Conservation (phyloP, 2,888 invertebrate genomes). For the Rotaria sp. region DNA sequence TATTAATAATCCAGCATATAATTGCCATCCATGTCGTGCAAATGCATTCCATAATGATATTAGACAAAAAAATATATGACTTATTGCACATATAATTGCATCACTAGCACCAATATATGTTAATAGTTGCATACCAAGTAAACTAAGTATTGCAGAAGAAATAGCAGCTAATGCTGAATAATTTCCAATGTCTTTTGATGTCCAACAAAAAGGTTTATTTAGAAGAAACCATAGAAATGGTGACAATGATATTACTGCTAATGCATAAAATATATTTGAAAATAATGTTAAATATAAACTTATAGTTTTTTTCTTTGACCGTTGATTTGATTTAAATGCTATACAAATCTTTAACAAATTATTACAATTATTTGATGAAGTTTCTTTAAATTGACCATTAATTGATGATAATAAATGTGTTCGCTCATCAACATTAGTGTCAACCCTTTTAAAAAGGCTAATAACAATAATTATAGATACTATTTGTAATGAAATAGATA, state of each 20-base stretch:
- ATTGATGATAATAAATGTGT: not conserved
- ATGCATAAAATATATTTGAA: not conserved
- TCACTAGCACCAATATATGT: not conserved
- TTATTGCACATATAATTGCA: not conserved
- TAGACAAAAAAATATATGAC: not conserved
- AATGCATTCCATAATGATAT: not conserved
- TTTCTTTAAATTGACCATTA: not conserved
- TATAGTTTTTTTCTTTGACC: not conserved
- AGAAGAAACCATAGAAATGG: not conserved
- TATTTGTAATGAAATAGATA: not conserved
- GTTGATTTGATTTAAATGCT: not conserved
- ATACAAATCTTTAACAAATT: not conserved
- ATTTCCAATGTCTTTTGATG: not conserved
- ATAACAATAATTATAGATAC: not conserved
- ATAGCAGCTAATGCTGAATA: not conserved
- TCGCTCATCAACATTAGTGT: not conserved
- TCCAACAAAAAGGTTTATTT: not conserved
- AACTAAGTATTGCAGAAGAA: not conserved
- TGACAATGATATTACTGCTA: not conserved
- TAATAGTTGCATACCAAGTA: not conserved
- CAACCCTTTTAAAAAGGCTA: not conserved
- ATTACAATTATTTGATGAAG: not conserved
- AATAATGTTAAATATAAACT: conserved; percentile 23
- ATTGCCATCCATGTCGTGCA: not conserved
- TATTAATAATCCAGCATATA: not conserved